A percentile compares a stretch with the other conserved stretches of the same genome.
Evolutionary conservation across 2,888 invertebrate genomes (phyloP).

Genomic region (Geophilus truncorum): DNA sequence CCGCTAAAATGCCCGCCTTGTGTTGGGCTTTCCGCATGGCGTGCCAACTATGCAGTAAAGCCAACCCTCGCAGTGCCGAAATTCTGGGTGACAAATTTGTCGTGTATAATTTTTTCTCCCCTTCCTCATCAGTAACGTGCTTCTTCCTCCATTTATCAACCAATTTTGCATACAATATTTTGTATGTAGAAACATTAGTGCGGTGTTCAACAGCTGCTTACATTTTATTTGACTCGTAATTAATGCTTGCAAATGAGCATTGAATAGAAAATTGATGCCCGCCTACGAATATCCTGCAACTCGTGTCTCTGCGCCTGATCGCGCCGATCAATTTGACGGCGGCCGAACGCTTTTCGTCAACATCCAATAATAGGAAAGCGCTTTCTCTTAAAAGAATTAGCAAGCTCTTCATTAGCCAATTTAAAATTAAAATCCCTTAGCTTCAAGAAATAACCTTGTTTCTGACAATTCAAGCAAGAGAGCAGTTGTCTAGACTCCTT

Average conservation of each 20-base stretch:
- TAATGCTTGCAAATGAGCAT: constrained; percentile 16
- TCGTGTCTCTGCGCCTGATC: constrained; percentile 1
- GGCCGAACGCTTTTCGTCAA: not conserved
- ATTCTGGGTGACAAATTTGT: constrained; percentile 7
- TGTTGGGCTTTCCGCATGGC: constrained; percentile 12
- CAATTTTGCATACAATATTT: not conserved
- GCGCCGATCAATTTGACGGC: not conserved
- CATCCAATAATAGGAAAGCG: not conserved
- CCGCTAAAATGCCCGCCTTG: constrained; percentile 12
- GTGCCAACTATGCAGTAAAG: constrained; percentile 16
- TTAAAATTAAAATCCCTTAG: not conserved
- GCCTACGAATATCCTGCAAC: not conserved
- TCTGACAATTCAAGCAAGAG: not conserved
- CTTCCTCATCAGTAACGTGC: not conserved
- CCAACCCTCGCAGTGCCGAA: not conserved
- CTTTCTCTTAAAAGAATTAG: not conserved
- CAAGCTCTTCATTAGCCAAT: not conserved
- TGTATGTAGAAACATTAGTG: constrained; percentile 1
- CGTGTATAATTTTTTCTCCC: not conserved
- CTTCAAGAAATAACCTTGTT: not conserved
- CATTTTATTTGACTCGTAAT: constrained; percentile 20
- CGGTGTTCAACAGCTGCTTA: constrained; percentile 1
- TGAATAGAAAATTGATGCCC: constrained; percentile 20
- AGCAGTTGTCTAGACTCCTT: not conserved
- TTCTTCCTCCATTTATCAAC: not conserved